These are phyloP conservation scores for Scartelaos histophorus DNA, from an alignment of 2,113 vertebrate genomes.

Conservation along the genomic window DNA sequence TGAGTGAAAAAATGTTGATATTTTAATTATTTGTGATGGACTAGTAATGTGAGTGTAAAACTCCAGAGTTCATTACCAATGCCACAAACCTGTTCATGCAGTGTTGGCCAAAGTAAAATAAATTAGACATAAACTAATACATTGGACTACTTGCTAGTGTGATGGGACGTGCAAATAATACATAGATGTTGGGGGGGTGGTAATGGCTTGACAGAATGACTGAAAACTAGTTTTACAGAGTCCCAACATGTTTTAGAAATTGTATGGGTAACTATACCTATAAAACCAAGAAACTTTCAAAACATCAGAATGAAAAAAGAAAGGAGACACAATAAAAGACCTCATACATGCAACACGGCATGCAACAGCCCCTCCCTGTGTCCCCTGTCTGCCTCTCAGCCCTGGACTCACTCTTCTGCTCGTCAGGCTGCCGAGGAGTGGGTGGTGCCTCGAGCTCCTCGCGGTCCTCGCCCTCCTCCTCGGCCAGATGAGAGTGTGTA, in stretches of 20 bases:
- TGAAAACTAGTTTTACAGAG: constrained; percentile 9
- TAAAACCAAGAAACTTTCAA: constrained; percentile 7
- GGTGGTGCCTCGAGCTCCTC: constrained; percentile 94
- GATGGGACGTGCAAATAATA: constrained; percentile 32
- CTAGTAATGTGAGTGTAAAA: neutral
- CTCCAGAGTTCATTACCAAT: neutral
- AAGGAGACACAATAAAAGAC: constrained; percentile 24
- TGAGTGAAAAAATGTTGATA: no score
- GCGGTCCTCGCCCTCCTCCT: constrained; percentile 95
- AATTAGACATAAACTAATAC: constrained; percentile 30
- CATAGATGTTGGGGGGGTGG: constrained; percentile 11
- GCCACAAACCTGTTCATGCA: constrained; percentile 26
- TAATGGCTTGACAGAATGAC: constrained; percentile 25
- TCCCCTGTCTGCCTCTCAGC: constrained; percentile 41
- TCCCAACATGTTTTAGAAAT: constrained; percentile 34
- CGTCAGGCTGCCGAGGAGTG: constrained; percentile 87
- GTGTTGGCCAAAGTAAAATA: neutral
- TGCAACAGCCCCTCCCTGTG: constrained; percentile 49
- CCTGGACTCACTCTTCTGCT: constrained; percentile 88
- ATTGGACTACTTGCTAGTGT: constrained; percentile 40
- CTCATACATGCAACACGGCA: constrained; percentile 57
- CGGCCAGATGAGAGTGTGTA: constrained; percentile 93
- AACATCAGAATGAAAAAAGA: constrained; percentile 36
- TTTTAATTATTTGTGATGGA: no score
- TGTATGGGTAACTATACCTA: constrained; percentile 5